These are phyloP conservation scores for Artibeus jamaicensis DNA, from an alignment of 2,797 vertebrate genomes.

Conservation along the genomic window DNA sequence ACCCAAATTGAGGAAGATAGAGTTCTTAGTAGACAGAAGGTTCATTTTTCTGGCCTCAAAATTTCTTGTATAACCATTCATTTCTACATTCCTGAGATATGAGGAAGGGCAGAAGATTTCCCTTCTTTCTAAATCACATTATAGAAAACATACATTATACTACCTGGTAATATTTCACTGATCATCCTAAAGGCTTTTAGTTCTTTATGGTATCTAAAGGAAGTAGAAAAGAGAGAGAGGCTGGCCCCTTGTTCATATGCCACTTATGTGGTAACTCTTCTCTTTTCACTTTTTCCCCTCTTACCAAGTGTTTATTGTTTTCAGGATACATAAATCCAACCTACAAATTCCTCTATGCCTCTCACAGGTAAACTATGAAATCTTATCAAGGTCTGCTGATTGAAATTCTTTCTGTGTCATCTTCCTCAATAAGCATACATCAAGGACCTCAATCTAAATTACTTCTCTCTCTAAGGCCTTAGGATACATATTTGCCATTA, in stretches of 20 bases:
- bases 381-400: neutral
- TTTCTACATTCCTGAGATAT: neutral
- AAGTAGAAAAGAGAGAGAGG: neutral
- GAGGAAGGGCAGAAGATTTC: neutral
- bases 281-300: neutral
- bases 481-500: neutral
- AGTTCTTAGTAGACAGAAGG: neutral
- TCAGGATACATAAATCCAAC: neutral
- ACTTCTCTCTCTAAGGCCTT: neutral
- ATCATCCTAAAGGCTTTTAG: neutral
- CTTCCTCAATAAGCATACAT: neutral
- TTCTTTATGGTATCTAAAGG: neutral
- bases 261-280: neutral
- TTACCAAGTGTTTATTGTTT: slow-evolving; percentile 38
- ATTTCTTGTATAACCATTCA: neutral
- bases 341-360: neutral
- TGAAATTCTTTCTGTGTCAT: neutral
- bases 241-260: neutral
- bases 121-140: neutral
- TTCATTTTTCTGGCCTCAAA: neutral
- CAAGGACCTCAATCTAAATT: neutral
- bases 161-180: neutral
- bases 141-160: slow-evolving; percentile 13
- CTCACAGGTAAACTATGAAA: neutral
- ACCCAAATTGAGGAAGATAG: neutral